phyloP scores from a whole-genome alignment of 2,888 invertebrate genomes.

The Nymphalis polychloros region DNA sequence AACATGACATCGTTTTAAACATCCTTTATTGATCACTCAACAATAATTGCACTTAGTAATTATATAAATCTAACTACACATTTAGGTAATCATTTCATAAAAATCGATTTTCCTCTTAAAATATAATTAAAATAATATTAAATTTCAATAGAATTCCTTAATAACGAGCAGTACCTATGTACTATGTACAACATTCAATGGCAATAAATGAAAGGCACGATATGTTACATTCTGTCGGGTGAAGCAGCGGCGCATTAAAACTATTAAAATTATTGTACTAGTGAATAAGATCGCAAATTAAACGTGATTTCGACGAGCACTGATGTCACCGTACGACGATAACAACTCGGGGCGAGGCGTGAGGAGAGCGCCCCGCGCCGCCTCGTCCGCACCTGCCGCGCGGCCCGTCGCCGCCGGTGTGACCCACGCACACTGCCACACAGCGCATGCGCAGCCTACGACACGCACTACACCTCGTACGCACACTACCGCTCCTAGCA shows the following conservation, averaged over 20 bases:
- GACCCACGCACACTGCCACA: not conserved
- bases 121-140: conserved; percentile 48
- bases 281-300: conserved; percentile 37
- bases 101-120: conserved; percentile 54
- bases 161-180: conserved; percentile 45
- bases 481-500: conserved; percentile 35
- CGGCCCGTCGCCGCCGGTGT: conserved; percentile 14
- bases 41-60: conserved; percentile 69
- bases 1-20: conserved; percentile 18
- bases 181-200: conserved; percentile 48
- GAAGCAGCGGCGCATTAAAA: conserved; percentile 37
- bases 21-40: conserved; percentile 67
- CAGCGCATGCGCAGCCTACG: conserved; percentile 39
- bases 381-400: conserved; percentile 44
- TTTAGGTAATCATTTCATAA: conserved; percentile 71
- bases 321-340: conserved; percentile 37
- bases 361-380: conserved; percentile 42
- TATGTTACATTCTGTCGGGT: conserved; percentile 45
- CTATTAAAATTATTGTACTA: conserved; percentile 36
- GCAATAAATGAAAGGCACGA: conserved; percentile 47
- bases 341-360: conserved; percentile 34
- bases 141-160: conserved; percentile 49
- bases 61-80: conserved; percentile 67
- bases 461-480: conserved; percentile 39
- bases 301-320: conserved; percentile 37